Base-by-base conservation (phyloP, 2,888 invertebrate genomes). In the Phyllotreta cruciferae region DNA sequence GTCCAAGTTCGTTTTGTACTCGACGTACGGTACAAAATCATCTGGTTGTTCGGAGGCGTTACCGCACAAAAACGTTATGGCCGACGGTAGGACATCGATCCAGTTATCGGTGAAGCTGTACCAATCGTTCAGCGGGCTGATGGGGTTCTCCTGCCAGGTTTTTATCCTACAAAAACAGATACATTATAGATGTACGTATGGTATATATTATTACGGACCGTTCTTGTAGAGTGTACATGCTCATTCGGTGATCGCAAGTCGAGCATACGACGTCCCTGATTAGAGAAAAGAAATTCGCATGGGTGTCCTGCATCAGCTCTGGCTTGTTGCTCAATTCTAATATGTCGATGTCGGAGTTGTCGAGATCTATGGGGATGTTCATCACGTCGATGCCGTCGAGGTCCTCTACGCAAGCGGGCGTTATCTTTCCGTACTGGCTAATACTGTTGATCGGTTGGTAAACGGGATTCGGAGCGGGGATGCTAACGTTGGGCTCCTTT, bases 241-340 rank as follows among this genome's bases (percentile, higher is more conserved):
- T 90, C 80, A 95, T 92, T 47, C 95, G 86, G 75, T 93, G 93
- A 70, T 95, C 94, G 0, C 89, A 87, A 4, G 92, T 89, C 0
- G 93, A 92, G 56, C 92, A 92, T 74, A 97, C 93, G 62, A 96
- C 86, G 74, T 95, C 96, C 4, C 96, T 85, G 35, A 97, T 85
- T 44, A 97, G 81, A 0, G 94, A 93, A 79, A 97, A 88, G 84
- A 94, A 97, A 78, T 90, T 92, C 0, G 90, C 87, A 71, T 93
- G 93, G 0, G 92, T 92, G 53, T 92, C 92, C 79, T 93, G 91
- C 79, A 91, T 91, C 39, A 92, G 79, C 13, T 86, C 84, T 5
- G 83, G 76, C 77, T 83, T 79, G 75, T 77, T 82, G 76, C 83
- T 84, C 36, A 86, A 81, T 62, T 84, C 84, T 50, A 85, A 76